phyloP scores from a whole-genome alignment of 2,888 invertebrate genomes.

The Pocota personata region DNA sequence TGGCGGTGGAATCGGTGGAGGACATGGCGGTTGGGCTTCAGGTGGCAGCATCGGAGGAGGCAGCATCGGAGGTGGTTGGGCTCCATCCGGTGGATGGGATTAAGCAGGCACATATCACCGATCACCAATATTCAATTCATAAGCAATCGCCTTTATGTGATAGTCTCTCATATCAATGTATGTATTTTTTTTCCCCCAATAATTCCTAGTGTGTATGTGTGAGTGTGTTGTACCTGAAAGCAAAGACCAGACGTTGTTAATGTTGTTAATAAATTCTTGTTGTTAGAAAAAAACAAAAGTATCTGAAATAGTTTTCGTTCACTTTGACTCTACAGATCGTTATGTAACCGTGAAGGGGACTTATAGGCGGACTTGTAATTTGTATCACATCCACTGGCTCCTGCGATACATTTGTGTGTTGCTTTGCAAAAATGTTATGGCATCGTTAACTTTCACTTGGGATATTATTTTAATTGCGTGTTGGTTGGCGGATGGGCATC shows the following conservation, averaged over 20 bases:
- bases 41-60: slow-evolving; percentile 61
- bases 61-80: slow-evolving; percentile 45
- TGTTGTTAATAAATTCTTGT: slow-evolving; percentile 67
- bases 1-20: slow-evolving; percentile 62
- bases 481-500: neutral
- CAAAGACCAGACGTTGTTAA: slow-evolving; percentile 67
- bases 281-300: slow-evolving; percentile 38
- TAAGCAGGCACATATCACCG: slow-evolving; percentile 26
- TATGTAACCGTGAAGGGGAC: neutral
- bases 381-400: neutral
- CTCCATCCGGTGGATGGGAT: slow-evolving; percentile 58
- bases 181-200: slow-evolving; percentile 18
- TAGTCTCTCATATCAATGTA: slow-evolving; percentile 52
- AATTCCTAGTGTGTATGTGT: slow-evolving; percentile 53
- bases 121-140: slow-evolving; percentile 38
- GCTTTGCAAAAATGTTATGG: neutral
- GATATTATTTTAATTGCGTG: slow-evolving; percentile 3
- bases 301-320: neutral
- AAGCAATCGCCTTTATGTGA: slow-evolving; percentile 62
- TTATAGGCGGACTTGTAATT: neutral
- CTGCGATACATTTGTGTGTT: neutral
- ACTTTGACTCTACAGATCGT: neutral
- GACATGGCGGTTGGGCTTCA: slow-evolving; percentile 60
- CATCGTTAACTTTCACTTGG: slow-evolving; percentile 22
- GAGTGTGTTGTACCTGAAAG: slow-evolving; percentile 68